Conservation (phyloP, 2,888 invertebrate species). For the Cordilura impudica region DNA sequence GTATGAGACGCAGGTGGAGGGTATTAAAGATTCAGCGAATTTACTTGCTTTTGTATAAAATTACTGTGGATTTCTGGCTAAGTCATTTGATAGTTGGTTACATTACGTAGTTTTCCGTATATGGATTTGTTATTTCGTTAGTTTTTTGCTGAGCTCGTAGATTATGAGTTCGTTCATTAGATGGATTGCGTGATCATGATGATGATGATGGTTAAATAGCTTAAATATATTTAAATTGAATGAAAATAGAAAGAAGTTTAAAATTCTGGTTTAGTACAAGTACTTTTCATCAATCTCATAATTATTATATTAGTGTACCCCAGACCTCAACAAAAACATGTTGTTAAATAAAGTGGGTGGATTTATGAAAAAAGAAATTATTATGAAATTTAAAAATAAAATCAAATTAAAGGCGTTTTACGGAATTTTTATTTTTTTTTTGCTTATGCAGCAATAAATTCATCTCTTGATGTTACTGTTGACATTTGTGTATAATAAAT, state of each 20-base stretch:
- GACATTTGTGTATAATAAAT: conserved; percentile 52
- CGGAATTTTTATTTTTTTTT: neutral
- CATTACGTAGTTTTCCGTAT: neutral
- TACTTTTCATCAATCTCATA: conserved; percentile 22
- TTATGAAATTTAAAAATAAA: neutral
- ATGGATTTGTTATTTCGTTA: neutral
- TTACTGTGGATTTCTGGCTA: no score
- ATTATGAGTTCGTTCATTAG: neutral
- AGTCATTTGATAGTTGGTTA: neutral
- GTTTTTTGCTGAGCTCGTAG: neutral
- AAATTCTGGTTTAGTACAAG: conserved; percentile 36
- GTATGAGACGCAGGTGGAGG: no score
- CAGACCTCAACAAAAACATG: neutral
- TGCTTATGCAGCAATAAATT: neutral
- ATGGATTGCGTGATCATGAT: conserved; percentile 5
- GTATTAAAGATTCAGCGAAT: no score
- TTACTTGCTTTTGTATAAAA: no score
- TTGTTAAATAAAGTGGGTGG: conserved; percentile 53
- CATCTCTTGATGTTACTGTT: conserved; percentile 29
- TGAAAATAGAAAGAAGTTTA: conserved; percentile 40
- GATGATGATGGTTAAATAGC: conserved; percentile 25
- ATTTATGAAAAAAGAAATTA: conserved; percentile 31
- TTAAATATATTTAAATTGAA: conserved; percentile 49
- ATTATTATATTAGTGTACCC: conserved; percentile 7
- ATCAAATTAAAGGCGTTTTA: conserved; percentile 51